Percentiles rank a stretch among this genome's conserved stretches.
These are phyloP conservation scores for Agonopterix alstromeriana DNA, from an alignment of 2,888 invertebrate species.

Conservation along the genomic window DNA sequence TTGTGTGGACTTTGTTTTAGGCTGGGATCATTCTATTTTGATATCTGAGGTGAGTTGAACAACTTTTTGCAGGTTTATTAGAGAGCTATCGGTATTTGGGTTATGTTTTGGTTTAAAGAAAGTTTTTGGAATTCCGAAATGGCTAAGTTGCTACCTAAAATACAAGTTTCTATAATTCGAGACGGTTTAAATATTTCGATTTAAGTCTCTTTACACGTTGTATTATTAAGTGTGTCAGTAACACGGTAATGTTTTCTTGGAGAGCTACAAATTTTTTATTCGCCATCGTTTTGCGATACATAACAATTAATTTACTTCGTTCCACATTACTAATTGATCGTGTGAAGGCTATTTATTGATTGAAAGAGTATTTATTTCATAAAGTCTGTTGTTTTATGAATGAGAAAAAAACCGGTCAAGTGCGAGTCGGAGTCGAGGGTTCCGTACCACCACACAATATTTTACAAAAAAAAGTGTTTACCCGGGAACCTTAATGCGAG, in stretches of 20 bases:
- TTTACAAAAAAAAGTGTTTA: no score
- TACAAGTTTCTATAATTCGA: slow-evolving; percentile 41
- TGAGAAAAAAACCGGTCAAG: no score
- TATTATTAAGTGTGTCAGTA: slow-evolving; percentile 41
- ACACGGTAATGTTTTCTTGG: slow-evolving; percentile 19
- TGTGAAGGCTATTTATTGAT: neutral
- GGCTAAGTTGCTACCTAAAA: slow-evolving; percentile 4
- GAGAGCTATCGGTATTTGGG: slow-evolving; percentile 27
- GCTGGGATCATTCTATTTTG: slow-evolving; percentile 22
- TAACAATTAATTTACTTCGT: slow-evolving; percentile 12
- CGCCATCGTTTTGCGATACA: slow-evolving; percentile 6
- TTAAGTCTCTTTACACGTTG: slow-evolving; percentile 22
- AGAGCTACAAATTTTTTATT: slow-evolving; percentile 5
- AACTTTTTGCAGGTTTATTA: neutral
- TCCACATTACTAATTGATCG: slow-evolving; percentile 14
- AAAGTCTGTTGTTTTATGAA: no score
- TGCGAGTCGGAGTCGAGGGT: no score
- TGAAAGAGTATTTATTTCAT: no score
- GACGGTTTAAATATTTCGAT: slow-evolving; percentile 38
- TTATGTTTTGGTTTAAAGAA: slow-evolving; percentile 45
- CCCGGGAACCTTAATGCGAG: no score
- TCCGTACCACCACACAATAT: no score
- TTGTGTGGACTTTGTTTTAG: slow-evolving; percentile 47
- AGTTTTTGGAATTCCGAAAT: slow-evolving; percentile 24
- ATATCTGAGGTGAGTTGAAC: neutral